A percentile compares a stretch with the other conserved stretches of the same genome.
These are phyloP conservation scores for Herpetotheres cachinnans DNA, from an alignment of 2,113 vertebrate species.

Conservation along the genomic window DNA sequence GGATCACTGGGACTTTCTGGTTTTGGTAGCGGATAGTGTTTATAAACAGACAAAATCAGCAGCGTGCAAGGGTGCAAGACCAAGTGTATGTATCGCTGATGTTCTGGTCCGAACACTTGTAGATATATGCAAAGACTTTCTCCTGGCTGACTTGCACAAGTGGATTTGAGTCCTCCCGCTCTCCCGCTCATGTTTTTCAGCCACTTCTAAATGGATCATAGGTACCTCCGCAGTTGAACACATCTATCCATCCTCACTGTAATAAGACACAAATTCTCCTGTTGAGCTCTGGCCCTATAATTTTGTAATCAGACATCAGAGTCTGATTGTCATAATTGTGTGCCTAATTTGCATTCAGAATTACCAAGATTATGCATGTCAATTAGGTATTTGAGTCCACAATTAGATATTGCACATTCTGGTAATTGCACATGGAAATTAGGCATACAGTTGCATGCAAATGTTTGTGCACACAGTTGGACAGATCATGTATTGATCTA, in stretches of 20 bases:
- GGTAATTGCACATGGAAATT: conserved; percentile 3
- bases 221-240: not conserved
- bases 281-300: conserved; percentile 11
- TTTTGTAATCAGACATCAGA: conserved; percentile 51
- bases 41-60: not conserved
- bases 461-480: not conserved
- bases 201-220: not conserved
- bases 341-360: conserved; percentile 32
- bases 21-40: not conserved
- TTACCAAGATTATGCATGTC: conserved; percentile 31
- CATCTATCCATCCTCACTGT: not conserved
- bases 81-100: not conserved
- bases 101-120: not conserved
- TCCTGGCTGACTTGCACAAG: not conserved
- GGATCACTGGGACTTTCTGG: not conserved
- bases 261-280: not conserved
- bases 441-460: not conserved
- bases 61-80: not conserved
- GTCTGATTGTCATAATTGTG: conserved; percentile 55
- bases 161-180: not conserved
- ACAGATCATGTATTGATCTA: not conserved
- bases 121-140: not conserved
- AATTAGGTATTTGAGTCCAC: conserved; percentile 22
- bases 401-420: conserved; percentile 14
- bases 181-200: not conserved